phyloP scores from a whole-genome alignment of 2,797 vertebrate species.

The Enteromius mattozi region DNA sequence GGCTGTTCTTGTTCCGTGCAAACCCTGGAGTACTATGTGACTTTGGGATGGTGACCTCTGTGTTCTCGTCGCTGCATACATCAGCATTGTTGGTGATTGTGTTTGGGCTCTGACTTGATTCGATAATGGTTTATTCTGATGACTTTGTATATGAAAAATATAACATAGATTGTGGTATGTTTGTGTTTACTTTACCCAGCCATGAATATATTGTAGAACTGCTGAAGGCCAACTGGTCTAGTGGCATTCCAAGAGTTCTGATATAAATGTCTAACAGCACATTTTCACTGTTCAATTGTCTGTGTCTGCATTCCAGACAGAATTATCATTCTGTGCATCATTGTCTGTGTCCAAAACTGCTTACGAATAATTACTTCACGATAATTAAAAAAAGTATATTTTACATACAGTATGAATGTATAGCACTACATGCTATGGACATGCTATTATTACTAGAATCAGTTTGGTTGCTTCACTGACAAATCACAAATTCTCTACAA shows the following conservation, averaged over 20 bases:
- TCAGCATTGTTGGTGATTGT: constrained; percentile 23
- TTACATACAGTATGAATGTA: neutral
- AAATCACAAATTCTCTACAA: neutral
- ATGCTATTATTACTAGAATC: neutral
- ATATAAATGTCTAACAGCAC: neutral
- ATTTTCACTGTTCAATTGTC: neutral
- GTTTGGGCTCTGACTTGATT: constrained; percentile 28
- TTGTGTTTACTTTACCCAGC: neutral
- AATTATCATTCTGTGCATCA: neutral
- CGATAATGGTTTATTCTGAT: constrained; percentile 24
- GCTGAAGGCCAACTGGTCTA: neutral
- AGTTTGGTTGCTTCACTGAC: neutral
- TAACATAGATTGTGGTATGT: neutral
- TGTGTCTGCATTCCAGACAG: neutral
- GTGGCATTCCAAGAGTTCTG: neutral
- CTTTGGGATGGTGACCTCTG: constrained; percentile 70
- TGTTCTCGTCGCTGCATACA: constrained; percentile 35
- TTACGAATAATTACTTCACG: neutral
- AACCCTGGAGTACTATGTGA: constrained; percentile 62
- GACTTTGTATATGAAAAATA: constrained; percentile 9
- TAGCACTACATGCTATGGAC: neutral
- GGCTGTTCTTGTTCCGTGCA: constrained; percentile 9
- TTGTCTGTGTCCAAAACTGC: neutral
- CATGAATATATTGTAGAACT: constrained; percentile 9
- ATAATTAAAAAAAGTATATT: neutral